These are phyloP conservation scores for Crocallis elinguaria DNA, from an alignment of 2,888 invertebrate genomes.

Conservation along the genomic window DNA sequence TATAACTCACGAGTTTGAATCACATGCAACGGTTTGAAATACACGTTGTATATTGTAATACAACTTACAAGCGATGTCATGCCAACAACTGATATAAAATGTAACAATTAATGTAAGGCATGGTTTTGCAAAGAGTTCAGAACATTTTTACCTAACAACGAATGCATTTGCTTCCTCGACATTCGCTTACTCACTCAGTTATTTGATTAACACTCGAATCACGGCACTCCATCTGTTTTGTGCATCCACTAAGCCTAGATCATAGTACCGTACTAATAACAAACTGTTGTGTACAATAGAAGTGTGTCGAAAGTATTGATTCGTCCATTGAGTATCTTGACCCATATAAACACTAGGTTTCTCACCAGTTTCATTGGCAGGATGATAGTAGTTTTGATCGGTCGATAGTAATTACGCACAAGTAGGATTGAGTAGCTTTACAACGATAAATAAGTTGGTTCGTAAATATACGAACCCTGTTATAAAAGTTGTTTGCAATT, in stretches of 20 bases:
- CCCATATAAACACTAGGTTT: not conserved
- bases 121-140: slow-evolving; percentile 65
- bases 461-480: too few relatives aligned
- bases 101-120: slow-evolving; percentile 62
- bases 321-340: not conserved
- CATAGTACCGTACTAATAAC: slow-evolving; percentile 35
- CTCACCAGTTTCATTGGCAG: not conserved
- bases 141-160: slow-evolving; percentile 72
- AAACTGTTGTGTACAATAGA: slow-evolving; percentile 31
- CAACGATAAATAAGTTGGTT: too few relatives aligned
- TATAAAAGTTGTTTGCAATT: too few relatives aligned
- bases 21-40: slow-evolving; percentile 38
- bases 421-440: not conserved
- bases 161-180: slow-evolving; percentile 50
- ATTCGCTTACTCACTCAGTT: slow-evolving; percentile 45
- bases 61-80: slow-evolving; percentile 79
- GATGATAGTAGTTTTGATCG: not conserved
- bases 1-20: slow-evolving; percentile 38
- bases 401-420: not conserved
- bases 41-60: slow-evolving; percentile 22
- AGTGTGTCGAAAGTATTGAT: not conserved
- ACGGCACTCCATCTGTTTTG: slow-evolving; percentile 54
- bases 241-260: slow-evolving; percentile 53
- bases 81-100: slow-evolving; percentile 57
- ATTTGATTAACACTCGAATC: slow-evolving; percentile 54